Evolutionary conservation across 2,888 invertebrate genomes (phyloP).

Genomic region (Euplagia quadripunctaria): DNA sequence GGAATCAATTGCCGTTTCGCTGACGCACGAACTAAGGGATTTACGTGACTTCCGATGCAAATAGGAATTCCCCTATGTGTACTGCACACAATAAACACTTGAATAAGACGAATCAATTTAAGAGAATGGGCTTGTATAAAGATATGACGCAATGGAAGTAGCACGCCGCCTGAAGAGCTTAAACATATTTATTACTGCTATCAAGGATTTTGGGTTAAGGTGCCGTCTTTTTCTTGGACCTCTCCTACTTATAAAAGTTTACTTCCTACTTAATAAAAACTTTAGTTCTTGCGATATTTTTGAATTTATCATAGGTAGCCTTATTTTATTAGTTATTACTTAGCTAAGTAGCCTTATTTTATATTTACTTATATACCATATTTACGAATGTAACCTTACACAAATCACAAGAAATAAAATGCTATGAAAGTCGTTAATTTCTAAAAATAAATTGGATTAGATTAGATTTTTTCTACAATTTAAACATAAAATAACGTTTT

Average conservation of each 20-base stretch:
- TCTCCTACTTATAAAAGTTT: neutral
- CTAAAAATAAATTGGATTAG: too few species aligned
- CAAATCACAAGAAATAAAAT: too few species aligned
- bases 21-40: slow-evolving; percentile 18
- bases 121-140: neutral
- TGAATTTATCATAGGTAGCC: neutral
- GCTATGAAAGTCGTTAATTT: too few species aligned
- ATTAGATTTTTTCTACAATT: too few species aligned
- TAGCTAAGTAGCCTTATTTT: too few species aligned
- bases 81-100: slow-evolving; percentile 5
- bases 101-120: neutral
- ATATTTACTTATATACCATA: too few species aligned
- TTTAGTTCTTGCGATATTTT: neutral
- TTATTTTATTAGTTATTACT: too few species aligned
- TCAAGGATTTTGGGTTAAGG: neutral
- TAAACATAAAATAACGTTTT: too few species aligned
- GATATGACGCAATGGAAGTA: neutral
- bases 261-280: neutral
- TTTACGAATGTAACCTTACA: too few species aligned
- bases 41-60: slow-evolving; percentile 20
- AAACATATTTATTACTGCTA: neutral
- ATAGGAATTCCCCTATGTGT: neutral
- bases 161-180: neutral
- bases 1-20: slow-evolving; percentile 21
- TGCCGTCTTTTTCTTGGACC: neutral